These are phyloP conservation scores for Cynaeus angustus DNA, from an alignment of 2,888 invertebrate species.

Conservation along the genomic window DNA sequence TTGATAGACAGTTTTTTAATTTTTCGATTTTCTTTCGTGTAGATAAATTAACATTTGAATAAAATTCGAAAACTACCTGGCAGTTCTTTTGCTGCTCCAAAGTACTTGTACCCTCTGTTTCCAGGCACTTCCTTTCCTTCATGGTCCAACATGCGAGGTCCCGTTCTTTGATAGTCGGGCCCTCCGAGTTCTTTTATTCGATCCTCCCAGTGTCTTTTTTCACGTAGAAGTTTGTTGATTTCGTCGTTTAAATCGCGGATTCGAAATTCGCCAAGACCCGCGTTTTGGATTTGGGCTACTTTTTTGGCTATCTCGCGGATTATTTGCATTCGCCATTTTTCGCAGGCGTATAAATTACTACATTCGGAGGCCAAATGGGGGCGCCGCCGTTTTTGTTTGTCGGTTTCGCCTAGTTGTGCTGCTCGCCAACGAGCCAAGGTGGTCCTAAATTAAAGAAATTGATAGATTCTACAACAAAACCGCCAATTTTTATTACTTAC, in stretches of 20 bases:
- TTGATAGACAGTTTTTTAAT: constrained; percentile 19
- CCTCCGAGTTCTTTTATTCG: constrained; percentile 97
- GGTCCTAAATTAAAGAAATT: constrained; percentile 79
- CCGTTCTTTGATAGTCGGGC: constrained; percentile 92
- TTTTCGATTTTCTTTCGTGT: constrained; percentile 24
- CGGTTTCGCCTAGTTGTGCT: constrained; percentile 93
- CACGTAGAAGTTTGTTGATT: constrained; percentile 96
- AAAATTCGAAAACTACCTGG: constrained; percentile 77
- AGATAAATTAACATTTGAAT: constrained; percentile 33
- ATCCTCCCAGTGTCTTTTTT: constrained; percentile 98
- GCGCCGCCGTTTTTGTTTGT: constrained; percentile 87
- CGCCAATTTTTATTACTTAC: too few relatives aligned
- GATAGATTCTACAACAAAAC: background rate
- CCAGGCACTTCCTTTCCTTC: constrained; percentile 97
- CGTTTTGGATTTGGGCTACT: constrained; percentile 99
- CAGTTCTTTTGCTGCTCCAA: constrained; percentile 97
- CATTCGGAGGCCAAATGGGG: constrained; percentile 98
- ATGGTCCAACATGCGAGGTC: constrained; percentile 94
- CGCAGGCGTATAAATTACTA: constrained; percentile 91
- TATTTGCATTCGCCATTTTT: constrained; percentile 97
- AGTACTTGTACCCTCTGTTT: constrained; percentile 98
- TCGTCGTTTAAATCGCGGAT: constrained; percentile 99
- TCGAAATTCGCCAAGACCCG: constrained; percentile 98
- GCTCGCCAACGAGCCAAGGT: constrained; percentile 98
- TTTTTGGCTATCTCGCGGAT: constrained; percentile 98